Evolutionary conservation across 2,888 invertebrate species (phyloP).

Genomic region (Arrhopalites spinosus): DNA sequence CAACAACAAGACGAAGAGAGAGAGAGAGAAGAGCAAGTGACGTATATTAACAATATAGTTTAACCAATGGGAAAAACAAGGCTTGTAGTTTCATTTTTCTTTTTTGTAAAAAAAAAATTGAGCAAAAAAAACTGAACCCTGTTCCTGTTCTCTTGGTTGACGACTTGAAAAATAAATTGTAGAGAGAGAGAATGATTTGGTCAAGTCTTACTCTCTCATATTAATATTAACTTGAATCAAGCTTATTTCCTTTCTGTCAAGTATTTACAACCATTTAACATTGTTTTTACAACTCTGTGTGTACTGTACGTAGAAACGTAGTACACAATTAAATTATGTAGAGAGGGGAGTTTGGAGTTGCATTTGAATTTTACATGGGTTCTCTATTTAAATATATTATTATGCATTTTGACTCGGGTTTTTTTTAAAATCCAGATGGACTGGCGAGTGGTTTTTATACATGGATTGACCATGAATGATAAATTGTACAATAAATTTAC

Average conservation of each 20-base stretch:
- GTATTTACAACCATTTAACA: background rate
- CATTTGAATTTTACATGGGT: too few species aligned
- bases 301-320: too few species aligned
- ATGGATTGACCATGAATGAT: too few species aligned
- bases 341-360: too few species aligned
- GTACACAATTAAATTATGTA: too few species aligned
- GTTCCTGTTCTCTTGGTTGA: background rate
- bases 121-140: constrained; percentile 14
- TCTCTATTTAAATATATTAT: too few species aligned
- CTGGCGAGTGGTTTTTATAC: too few species aligned
- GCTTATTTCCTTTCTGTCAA: background rate
- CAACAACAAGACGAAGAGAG: too few species aligned
- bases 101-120: background rate
- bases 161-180: background rate
- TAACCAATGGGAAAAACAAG: constrained; percentile 8
- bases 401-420: too few species aligned
- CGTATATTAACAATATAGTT: background rate
- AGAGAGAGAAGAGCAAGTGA: background rate
- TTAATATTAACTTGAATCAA: background rate
- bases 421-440: too few species aligned
- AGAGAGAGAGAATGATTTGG: background rate
- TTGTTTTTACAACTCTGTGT: too few species aligned
- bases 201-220: background rate
- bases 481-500: too few species aligned
- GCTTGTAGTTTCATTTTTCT: background rate